Percentiles rank a stretch among this genome's conserved stretches.
Evolutionary conservation across 23 tunicate genomes (phyloP).

Genomic region (Halocynthia roretzi): DNA sequence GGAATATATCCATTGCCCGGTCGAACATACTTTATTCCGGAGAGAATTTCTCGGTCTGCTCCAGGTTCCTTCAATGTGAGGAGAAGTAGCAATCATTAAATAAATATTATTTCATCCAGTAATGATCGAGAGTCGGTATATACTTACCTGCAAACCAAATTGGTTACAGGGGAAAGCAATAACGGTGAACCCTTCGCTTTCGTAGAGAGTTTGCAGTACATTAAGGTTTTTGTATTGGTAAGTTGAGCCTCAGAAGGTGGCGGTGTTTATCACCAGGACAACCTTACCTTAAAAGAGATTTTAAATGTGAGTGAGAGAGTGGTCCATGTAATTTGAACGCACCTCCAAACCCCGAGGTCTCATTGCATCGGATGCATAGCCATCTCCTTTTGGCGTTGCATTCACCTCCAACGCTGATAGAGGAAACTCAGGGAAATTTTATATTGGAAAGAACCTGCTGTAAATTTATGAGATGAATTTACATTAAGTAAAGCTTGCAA

Average conservation of each 20-base stretch:
- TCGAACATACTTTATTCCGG: conserved; percentile 53
- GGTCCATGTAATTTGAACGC: no score
- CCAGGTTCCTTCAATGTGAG: conserved; percentile 66
- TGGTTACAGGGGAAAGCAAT: conserved; percentile 93
- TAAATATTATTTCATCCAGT: neutral
- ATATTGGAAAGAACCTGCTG: no score
- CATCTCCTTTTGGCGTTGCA: no score
- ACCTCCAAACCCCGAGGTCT: no score
- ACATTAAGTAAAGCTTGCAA: no score
- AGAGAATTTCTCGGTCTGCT: conserved; percentile 45
- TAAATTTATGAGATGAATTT: no score
- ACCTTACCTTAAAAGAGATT: conserved; percentile 44
- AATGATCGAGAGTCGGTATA: neutral
- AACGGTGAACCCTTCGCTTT: conserved; percentile 36
- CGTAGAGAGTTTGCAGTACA: conserved; percentile 59
- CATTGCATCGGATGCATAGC: no score
- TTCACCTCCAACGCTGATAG: no score
- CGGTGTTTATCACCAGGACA: conserved; percentile 67
- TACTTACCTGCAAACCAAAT: conserved; percentile 82
- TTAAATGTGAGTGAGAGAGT: no score
- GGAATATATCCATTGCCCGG: conserved; percentile 77
- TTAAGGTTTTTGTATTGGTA: conserved; percentile 60
- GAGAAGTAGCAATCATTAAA: neutral
- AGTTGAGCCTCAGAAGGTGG: conserved; percentile 88
- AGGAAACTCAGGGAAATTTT: no score